phyloP scores from a whole-genome alignment of 2,888 invertebrate species.

The Marronus borbonicus region DNA sequence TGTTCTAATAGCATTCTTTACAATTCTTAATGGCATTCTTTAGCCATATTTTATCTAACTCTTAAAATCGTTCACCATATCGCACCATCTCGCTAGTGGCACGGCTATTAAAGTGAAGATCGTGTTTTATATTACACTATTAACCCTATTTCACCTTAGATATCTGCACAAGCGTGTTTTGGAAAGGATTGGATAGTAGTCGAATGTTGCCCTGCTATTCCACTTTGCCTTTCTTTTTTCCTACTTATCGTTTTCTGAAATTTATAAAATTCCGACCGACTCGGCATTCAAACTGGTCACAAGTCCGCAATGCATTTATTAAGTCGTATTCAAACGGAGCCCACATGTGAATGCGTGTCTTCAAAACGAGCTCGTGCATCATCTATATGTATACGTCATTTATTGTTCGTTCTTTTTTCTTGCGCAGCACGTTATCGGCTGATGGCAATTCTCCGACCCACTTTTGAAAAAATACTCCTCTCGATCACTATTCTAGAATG shows the following conservation, averaged over 20 bases:
- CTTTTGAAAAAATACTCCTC: conserved; percentile 18
- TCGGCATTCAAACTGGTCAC: neutral
- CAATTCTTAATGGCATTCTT: neutral
- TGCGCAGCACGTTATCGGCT: conserved; percentile 1
- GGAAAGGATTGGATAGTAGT: conserved; percentile 2
- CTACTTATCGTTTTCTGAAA: conserved; percentile 18
- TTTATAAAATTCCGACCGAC: conserved; percentile 12
- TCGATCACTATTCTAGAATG: conserved; percentile 20
- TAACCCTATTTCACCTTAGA: conserved; percentile 40
- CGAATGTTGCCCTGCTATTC: conserved; percentile 24
- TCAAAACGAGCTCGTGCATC: neutral
- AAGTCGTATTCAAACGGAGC: neutral
- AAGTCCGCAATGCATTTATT: neutral
- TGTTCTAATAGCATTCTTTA: no score
- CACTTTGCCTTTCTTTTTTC: conserved; percentile 37
- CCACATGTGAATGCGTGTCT: neutral
- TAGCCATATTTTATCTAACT: neutral
- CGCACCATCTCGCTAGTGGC: conserved; percentile 5
- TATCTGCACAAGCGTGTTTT: conserved; percentile 7
- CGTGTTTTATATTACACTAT: conserved; percentile 35
- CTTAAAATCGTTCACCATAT: conserved; percentile 10
- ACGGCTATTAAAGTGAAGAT: conserved; percentile 11
- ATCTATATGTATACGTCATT: neutral
- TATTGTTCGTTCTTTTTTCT: conserved; percentile 5
- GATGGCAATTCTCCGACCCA: conserved; percentile 23